Evolutionary conservation across 2,888 invertebrate species (phyloP).

Genomic region (Callosobruchus maculatus): DNA sequence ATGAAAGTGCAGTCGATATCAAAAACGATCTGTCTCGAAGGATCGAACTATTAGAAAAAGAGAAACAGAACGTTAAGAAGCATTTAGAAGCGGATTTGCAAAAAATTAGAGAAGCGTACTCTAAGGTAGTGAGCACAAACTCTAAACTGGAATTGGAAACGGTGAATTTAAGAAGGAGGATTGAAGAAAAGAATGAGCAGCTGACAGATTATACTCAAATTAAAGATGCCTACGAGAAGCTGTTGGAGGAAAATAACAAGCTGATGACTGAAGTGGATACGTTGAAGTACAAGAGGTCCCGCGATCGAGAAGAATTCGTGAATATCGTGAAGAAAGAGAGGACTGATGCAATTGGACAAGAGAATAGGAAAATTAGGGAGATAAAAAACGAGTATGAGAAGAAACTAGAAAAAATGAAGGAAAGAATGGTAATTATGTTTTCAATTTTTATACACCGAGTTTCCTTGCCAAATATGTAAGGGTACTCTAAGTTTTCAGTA

Average conservation of each 20-base stretch:
- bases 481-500: too few relatives aligned
- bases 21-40: slow-evolving; percentile 30
- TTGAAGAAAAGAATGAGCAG: slow-evolving; percentile 35
- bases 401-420: slow-evolving; percentile 75
- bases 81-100: slow-evolving; percentile 18
- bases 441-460: too few relatives aligned
- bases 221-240: slow-evolving; percentile 45
- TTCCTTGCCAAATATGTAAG: too few relatives aligned
- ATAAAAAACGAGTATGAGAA: slow-evolving; percentile 66
- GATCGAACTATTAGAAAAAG: slow-evolving; percentile 27
- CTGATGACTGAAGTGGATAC: slow-evolving; percentile 43
- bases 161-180: slow-evolving; percentile 27
- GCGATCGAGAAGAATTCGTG: slow-evolving; percentile 44
- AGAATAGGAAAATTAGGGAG: slow-evolving; percentile 52
- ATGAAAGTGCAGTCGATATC: slow-evolving; percentile 30
- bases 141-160: slow-evolving; percentile 41
- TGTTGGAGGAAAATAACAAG: slow-evolving; percentile 45
- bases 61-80: slow-evolving; percentile 21
- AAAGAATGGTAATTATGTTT: slow-evolving; percentile 71
- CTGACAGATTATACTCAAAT: slow-evolving; percentile 23
- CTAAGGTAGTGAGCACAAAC: slow-evolving; percentile 37
- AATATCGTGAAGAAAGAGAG: slow-evolving; percentile 39
- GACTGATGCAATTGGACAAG: slow-evolving; percentile 34
- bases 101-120: slow-evolving; percentile 39
- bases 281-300: slow-evolving; percentile 41